These are phyloP conservation scores for Vanessa tameamea DNA, from an alignment of 1,140 invertebrate species.

Conservation along the genomic window DNA sequence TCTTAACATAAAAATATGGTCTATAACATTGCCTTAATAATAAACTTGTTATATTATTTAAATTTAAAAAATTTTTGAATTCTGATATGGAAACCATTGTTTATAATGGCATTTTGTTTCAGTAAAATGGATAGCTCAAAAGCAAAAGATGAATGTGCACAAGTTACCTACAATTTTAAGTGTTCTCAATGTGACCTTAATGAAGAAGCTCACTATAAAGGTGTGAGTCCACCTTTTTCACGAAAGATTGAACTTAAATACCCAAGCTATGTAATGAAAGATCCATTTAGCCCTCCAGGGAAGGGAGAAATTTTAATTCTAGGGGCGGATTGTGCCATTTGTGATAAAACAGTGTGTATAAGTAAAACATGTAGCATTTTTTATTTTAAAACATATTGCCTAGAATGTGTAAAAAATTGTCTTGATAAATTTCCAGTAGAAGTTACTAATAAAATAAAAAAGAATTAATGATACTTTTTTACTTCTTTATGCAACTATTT, in stretches of 20 bases:
- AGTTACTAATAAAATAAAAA: slow-evolving; percentile 61
- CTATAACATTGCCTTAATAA: too few species aligned
- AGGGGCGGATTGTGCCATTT: slow-evolving; percentile 87
- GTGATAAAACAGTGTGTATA: slow-evolving; percentile 86
- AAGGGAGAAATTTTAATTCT: slow-evolving; percentile 86
- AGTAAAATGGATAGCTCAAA: slow-evolving; percentile 54
- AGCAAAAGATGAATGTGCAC: slow-evolving; percentile 49
- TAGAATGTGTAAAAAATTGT: slow-evolving; percentile 83
- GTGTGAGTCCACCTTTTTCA: slow-evolving; percentile 85
- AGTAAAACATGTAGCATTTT: slow-evolving; percentile 89
- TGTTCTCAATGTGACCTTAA: slow-evolving; percentile 84
- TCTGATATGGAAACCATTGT: too few species aligned
- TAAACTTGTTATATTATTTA: too few species aligned
- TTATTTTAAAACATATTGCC: slow-evolving; percentile 87
- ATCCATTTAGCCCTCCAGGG: slow-evolving; percentile 87
- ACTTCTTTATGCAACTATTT: not conserved
- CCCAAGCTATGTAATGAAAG: slow-evolving; percentile 89
- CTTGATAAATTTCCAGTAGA: slow-evolving; percentile 84
- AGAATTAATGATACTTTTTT: slow-evolving; percentile 7
- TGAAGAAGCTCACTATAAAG: slow-evolving; percentile 88
- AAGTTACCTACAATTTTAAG: slow-evolving; percentile 80
- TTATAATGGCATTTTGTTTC: slow-evolving; percentile 40
- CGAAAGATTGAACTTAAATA: slow-evolving; percentile 84
- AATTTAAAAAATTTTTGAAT: too few species aligned
- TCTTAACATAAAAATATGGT: too few species aligned